A percentile compares a stretch with the other conserved stretches of the same genome.
These are phyloP conservation scores for Tauraco hartlaubi DNA, from an alignment of 2,797 vertebrate genomes.

Conservation along the genomic window DNA sequence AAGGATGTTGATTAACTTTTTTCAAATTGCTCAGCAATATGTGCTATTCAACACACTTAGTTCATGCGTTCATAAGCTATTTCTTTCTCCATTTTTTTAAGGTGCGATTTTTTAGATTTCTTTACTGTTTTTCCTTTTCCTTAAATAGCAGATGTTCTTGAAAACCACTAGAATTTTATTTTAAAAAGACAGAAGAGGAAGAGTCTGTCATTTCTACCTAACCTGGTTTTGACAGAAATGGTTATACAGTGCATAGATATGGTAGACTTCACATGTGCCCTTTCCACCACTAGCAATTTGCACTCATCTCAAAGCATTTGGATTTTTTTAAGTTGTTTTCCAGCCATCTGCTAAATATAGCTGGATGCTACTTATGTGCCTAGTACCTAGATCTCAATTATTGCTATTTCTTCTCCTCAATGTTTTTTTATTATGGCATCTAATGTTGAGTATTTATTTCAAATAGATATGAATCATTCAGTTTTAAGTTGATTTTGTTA, in stretches of 20 bases:
- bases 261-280: background rate
- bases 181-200: background rate
- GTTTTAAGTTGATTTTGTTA: background rate
- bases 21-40: background rate
- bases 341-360: background rate
- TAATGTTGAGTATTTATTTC: background rate
- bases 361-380: background rate
- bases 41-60: background rate
- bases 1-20: slow-evolving; percentile 5
- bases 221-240: background rate
- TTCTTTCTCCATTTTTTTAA: background rate
- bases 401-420: background rate
- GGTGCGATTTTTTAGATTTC: background rate
- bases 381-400: background rate
- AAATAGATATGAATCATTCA: background rate
- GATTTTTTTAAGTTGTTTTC: background rate
- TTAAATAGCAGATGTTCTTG: background rate
- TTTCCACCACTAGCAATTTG: background rate
- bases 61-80: background rate
- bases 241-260: background rate
- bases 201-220: background rate
- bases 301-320: background rate
- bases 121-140: background rate
- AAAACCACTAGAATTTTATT: background rate
- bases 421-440: fast-evolving